Conservation (phyloP, 2,113 vertebrate genomes). For the Phainopepla nitens region DNA sequence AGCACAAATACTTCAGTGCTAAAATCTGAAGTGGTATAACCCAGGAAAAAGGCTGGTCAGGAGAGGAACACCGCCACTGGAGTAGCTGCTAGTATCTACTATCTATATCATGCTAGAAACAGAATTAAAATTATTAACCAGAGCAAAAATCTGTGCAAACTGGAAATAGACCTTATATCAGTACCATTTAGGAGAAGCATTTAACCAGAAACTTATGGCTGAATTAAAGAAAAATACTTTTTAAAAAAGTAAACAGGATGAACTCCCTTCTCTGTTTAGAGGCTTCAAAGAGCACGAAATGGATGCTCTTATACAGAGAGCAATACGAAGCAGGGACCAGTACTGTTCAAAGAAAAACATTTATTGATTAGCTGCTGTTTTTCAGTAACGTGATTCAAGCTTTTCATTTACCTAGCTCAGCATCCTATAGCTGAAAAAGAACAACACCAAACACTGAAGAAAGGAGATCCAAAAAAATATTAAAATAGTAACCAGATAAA, state of each 20-base stretch:
- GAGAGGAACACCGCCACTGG: neutral
- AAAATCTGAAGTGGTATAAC: neutral
- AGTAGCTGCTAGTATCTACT: neutral
- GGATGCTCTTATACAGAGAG: neutral
- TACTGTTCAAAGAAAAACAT: neutral
- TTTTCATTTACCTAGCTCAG: neutral
- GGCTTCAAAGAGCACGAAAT: neutral
- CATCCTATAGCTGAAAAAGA: neutral
- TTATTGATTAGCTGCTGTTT: neutral
- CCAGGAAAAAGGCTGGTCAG: neutral
- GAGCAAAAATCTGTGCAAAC: neutral
- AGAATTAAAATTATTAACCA: neutral
- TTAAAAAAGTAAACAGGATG: neutral
- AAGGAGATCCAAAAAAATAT: neutral
- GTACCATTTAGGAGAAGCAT: neutral
- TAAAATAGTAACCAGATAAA: neutral
- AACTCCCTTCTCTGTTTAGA: neutral
- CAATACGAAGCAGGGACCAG: neutral
- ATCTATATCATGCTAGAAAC: neutral
- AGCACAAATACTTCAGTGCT: neutral
- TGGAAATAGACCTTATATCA: neutral
- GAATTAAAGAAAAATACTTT: neutral
- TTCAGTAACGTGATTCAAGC: neutral
- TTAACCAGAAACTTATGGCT: neutral
- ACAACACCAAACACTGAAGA: neutral